These are phyloP conservation scores for Ciconia boyciana DNA, from an alignment of 2,113 vertebrate species.

Conservation along the genomic window DNA sequence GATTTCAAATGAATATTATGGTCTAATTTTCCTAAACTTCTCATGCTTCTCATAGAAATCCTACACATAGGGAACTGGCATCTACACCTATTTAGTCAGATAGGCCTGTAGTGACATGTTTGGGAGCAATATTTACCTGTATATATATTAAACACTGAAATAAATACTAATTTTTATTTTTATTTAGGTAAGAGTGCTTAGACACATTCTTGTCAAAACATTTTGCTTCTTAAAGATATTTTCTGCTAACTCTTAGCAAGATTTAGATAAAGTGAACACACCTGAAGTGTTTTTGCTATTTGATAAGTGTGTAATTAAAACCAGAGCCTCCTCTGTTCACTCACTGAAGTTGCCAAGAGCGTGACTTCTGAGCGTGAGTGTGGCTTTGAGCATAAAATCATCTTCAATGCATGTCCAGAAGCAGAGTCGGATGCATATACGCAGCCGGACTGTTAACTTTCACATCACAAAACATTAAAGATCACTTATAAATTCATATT, in stretches of 20 bases:
- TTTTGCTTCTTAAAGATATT: not conserved
- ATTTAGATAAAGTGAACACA: not conserved
- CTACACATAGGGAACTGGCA: not conserved
- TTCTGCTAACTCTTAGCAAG: not conserved
- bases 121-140: not conserved
- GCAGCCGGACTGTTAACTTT: accelerated
- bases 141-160: not conserved
- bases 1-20: not conserved
- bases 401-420: accelerated
- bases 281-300: not conserved
- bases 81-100: not conserved
- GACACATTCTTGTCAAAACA: not conserved
- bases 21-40: not conserved
- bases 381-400: accelerated
- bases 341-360: not conserved
- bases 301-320: not conserved
- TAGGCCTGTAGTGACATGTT: not conserved
- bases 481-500: accelerated
- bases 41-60: not conserved
- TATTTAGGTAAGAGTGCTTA: not conserved
- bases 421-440: accelerated
- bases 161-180: not conserved
- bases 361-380: accelerated
- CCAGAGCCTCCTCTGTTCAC: not conserved
- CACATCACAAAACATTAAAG: accelerated